Evolutionary conservation across 1,140 invertebrate genomes (phyloP), one percentile per base, ranked within the genome.

Genomic region (Halesus radiatus): DNA sequence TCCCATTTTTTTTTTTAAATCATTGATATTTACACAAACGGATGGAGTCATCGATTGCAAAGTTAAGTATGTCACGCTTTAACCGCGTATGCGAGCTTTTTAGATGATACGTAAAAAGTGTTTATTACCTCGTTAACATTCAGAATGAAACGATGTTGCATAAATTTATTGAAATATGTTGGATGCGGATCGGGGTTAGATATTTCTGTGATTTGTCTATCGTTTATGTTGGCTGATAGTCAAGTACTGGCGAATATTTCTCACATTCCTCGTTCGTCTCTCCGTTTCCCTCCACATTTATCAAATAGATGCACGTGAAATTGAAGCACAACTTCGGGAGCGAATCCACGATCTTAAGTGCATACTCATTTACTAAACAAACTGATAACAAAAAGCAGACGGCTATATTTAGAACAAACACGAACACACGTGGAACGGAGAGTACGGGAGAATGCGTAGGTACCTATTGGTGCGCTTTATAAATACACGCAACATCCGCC

Each of bases 401-500:
- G 26, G 13, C 26, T 66, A 66, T 66, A 66, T 66, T 66, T 66
- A 37, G 62, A 26, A 66, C 62, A 66, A 32, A 29, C 62, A 26
- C 3, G 62, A 66, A 66, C 10, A 60, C 62, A 29, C 13, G 62
- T 18, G 62, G 23, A n/a, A 29, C 23, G 22, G 22, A 10, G 53
- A n/a, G 54, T 22, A 56, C 3, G 3, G 10, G n/a, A n/a, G n/a
- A 56, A n/a, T 66, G 62, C 22, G 62, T 29, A 66, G 23, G 7
- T 26, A 26, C 62, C n/a, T n/a, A n/a, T n/a, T 66, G 8, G 26
- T 10, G 29, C 62, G 62, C 16, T 32, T 22, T 29, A 66, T 16
- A 66, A 26, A 66, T 66, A 32, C 62, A 29, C 62, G 62, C 62
- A 26, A 66, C 62, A 66, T n/a, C 22, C 23, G 62, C 62, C 62